A percentile compares a stretch with the other conserved stretches of the same genome.
Evolutionary conservation across 1,140 invertebrate genomes (phyloP).

Genomic region (Lucilia sericata): DNA sequence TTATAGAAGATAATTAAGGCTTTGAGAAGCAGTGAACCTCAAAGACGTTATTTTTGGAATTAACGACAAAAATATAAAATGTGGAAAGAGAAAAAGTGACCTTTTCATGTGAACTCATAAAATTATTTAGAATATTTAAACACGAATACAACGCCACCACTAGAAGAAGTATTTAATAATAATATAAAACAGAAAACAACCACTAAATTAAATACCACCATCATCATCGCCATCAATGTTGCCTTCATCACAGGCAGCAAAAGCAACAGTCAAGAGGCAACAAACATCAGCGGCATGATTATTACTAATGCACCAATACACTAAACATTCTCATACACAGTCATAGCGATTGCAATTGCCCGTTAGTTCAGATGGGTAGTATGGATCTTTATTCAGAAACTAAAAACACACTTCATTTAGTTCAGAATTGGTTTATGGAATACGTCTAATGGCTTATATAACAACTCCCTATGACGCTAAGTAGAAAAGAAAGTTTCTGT

Average conservation of each 20-base stretch:
- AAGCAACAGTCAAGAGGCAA: not conserved
- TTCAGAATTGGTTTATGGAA: too few relatives aligned
- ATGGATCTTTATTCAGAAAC: too few relatives aligned
- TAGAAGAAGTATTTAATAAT: not conserved
- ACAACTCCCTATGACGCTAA: too few relatives aligned
- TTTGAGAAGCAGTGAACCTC: constrained; percentile 38
- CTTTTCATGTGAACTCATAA: constrained; percentile 42
- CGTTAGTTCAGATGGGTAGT: too few relatives aligned
- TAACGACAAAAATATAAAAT: constrained; percentile 34
- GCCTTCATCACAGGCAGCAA: not conserved
- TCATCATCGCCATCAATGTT: not conserved
- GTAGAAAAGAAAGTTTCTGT: not conserved
- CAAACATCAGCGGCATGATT: not conserved
- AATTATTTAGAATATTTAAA: constrained; percentile 38
- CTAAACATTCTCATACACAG: not conserved
- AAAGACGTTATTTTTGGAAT: constrained; percentile 36
- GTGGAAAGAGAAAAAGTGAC: not conserved
- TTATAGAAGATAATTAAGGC: constrained; percentile 39
- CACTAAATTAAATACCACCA: constrained; percentile 32
- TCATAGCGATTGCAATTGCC: not conserved
- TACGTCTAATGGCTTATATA: too few relatives aligned
- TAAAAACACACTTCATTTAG: too few relatives aligned
- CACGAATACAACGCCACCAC: not conserved
- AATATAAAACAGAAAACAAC: not conserved
- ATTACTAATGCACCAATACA: constrained; percentile 31